phyloP scores from a whole-genome alignment of 2,113 vertebrate species.

The Coptodon rendalli region DNA sequence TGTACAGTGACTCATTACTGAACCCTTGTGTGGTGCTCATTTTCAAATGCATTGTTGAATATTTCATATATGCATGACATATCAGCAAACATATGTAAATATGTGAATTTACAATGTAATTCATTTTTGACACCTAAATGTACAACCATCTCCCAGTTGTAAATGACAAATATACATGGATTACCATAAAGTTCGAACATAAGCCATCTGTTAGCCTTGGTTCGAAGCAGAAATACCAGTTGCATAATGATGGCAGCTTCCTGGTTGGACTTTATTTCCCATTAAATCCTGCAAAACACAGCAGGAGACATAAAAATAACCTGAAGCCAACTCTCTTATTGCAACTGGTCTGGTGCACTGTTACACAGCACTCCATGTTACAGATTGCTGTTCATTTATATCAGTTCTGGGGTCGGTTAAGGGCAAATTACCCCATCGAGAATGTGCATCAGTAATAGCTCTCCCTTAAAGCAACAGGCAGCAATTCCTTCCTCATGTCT shows the following conservation, averaged over 20 bases:
- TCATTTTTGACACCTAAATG: neutral
- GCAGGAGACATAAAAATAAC: neutral
- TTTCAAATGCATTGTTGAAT: neutral
- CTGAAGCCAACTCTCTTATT: neutral
- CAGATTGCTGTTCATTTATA: neutral
- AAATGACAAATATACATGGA: neutral
- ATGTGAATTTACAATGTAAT: neutral
- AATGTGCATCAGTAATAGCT: neutral
- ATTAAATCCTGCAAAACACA: neutral
- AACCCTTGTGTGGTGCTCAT: neutral
- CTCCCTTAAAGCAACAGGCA: neutral
- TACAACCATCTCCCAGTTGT: neutral
- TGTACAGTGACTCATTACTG: neutral
- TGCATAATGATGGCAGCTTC: neutral
- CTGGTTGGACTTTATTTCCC: neutral
- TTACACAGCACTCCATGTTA: neutral
- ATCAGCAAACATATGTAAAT: neutral
- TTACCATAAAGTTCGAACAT: neutral
- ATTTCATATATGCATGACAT: constrained; percentile 26
- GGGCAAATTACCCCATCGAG: neutral
- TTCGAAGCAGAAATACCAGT: neutral
- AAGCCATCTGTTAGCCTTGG: neutral
- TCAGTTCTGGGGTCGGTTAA: constrained; percentile 4
- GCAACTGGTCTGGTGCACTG: neutral
- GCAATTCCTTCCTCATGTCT: neutral